Evolutionary conservation across 2,888 invertebrate species (phyloP), one percentile per base, ranked within the genome.

Genomic region (Embidobia sp.): DNA sequence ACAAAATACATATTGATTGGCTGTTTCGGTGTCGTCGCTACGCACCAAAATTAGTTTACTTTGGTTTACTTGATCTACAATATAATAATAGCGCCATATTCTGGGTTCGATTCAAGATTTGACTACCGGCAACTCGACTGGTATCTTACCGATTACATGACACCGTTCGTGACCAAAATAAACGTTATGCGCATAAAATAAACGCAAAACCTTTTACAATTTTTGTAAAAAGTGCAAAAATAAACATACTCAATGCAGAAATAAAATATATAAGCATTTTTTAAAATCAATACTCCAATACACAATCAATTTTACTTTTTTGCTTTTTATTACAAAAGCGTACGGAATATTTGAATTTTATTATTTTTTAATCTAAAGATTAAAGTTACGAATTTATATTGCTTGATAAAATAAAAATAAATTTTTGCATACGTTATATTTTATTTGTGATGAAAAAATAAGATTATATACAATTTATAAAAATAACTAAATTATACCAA

Each of bases 31-130:
- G 8, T n/a, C 31, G 46, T 11, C 8, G 19, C 29, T 55, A 29
- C 29, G 46, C 59, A 11, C 49, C 46, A 11, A 49, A 69, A 69
- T n/a, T n/a, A n/a, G n/a, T n/a, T n/a, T n/a, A n/a, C n/a, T n/a
- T 61, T 70, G 61, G 51, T 61, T 59, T 70, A 51, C 59, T 33
- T 19, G 59, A 61, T 46, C 70, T 61, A 53, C 5, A 70, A 70
- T 70, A 53, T 49, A 70, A 70, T 70, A 61, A 61, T 70, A 70
- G 70, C 61, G 22, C 27, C 37, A 51, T 61, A 61, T 44, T 61
- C 35, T 70, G 13, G 70, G 27, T 46, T 44, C 16, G 37, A 42
- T 31, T 51, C 29, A 33, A 69, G 37, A 70, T 37, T 63, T 53
- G 11, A 35, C 49, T 31, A 16, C 11, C 31, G 27, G 22, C 29